A percentile compares a stretch with the other conserved stretches of the same genome.
Evolutionary conservation across 1,140 invertebrate genomes (phyloP).

Genomic region (Neodiprion lecontei): DNA sequence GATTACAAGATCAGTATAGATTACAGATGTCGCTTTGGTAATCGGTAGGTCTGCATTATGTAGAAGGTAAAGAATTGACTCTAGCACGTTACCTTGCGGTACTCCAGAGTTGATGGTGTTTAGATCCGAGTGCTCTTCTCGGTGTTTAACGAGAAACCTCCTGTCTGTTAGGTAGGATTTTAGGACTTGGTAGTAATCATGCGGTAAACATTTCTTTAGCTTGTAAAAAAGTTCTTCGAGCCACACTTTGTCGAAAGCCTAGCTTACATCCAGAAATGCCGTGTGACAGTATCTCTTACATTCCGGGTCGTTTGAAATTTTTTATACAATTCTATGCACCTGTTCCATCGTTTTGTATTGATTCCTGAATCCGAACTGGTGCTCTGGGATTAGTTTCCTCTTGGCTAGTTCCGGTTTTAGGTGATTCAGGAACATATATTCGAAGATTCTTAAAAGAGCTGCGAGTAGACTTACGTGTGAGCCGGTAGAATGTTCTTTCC

Average conservation of each 20-base stretch:
- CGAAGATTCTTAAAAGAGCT: conserved; percentile 41
- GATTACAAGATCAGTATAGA: conserved; percentile 31
- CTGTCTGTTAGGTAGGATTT: conserved; percentile 33
- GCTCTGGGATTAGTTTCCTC: conserved; percentile 28
- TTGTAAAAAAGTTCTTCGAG: conserved; percentile 41
- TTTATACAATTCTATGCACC: conserved; percentile 13
- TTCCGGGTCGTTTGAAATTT: conserved; percentile 23
- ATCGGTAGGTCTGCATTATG: conserved; percentile 37
- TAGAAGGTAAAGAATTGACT: conserved; percentile 22
- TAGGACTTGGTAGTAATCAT: conserved; percentile 26
- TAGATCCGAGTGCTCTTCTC: conserved; percentile 23
- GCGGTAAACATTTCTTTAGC: conserved; percentile 28
- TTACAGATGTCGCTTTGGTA: conserved; percentile 35
- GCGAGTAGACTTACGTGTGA: conserved; percentile 35
- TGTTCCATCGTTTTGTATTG: conserved; percentile 29
- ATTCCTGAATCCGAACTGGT: conserved; percentile 44
- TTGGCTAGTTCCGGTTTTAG: conserved; percentile 31
- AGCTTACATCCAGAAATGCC: conserved; percentile 42
- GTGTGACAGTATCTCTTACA: conserved; percentile 41
- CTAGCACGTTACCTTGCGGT: conserved; percentile 33
- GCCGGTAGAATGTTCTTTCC: conserved; percentile 25
- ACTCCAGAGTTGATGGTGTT: conserved; percentile 31
- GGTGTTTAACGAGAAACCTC: conserved; percentile 28
- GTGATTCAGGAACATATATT: conserved; percentile 37
- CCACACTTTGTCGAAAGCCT: conserved; percentile 43